Evolutionary conservation across 2,888 invertebrate species (phyloP).

Genomic region (Sialis lutaria): DNA sequence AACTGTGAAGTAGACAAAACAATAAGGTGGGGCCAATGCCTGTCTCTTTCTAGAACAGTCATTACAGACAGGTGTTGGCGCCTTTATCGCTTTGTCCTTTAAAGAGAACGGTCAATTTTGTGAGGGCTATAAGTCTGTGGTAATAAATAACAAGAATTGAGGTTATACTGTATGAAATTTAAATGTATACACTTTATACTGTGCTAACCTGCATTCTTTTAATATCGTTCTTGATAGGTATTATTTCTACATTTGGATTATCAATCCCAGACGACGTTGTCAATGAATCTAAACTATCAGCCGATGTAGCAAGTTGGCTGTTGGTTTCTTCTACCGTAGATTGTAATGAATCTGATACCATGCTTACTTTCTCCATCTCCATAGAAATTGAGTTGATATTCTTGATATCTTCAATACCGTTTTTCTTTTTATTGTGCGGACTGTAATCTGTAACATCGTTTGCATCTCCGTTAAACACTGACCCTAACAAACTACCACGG

Average conservation of each 20-base stretch:
- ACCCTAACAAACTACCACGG: conserved; percentile 23
- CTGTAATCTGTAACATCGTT: conserved; percentile 24
- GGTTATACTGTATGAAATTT: too few species aligned
- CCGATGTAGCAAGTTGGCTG: background rate
- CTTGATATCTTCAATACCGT: conserved; percentile 21
- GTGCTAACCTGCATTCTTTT: conserved; percentile 2
- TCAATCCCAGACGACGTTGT: background rate
- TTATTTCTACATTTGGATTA: too few species aligned
- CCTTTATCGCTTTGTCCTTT: too few species aligned
- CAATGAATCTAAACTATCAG: background rate
- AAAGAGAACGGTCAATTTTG: too few species aligned
- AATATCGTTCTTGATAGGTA: too few species aligned
- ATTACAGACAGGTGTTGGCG: too few species aligned
- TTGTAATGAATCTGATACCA: conserved; percentile 21
- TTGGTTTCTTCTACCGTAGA: conserved; percentile 20
- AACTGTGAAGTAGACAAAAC: too few species aligned
- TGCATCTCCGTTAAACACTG: conserved; percentile 22
- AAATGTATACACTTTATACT: background rate
- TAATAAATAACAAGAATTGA: too few species aligned
- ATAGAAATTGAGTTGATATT: conserved; percentile 1
- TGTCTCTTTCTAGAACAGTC: too few species aligned
- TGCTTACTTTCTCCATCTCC: conserved; percentile 22
- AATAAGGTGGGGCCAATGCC: too few species aligned
- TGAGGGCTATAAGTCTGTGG: too few species aligned
- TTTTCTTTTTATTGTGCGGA: conserved; percentile 26